Conservation (phyloP, 2,113 vertebrate genomes). For the Phrynocephalus versicolor region DNA sequence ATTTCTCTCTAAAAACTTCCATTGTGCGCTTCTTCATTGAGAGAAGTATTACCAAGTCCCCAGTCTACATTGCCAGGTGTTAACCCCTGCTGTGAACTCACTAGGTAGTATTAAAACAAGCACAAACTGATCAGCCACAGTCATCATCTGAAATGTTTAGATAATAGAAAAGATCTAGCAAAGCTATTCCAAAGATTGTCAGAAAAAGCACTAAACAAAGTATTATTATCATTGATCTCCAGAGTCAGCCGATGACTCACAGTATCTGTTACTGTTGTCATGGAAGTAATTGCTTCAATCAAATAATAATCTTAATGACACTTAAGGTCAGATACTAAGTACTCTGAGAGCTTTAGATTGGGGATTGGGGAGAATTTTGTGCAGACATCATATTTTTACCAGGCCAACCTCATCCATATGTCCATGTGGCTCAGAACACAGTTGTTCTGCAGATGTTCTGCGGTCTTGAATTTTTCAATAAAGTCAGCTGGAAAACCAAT, state of each 20-base stretch:
- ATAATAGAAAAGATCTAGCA: not conserved
- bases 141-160: not conserved
- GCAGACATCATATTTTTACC: no score
- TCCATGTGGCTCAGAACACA: no score
- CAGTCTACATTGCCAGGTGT: not conserved
- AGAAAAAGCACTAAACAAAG: not conserved
- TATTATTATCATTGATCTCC: not conserved
- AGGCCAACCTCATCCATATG: no score
- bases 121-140: not conserved
- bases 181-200: not conserved
- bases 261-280: not conserved
- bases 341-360: not conserved
- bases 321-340: not conserved
- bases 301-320: not conserved
- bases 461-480: no score
- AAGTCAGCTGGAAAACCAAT: no score
- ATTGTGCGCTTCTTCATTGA: not conserved
- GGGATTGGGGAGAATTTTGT: no score
- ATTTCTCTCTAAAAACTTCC: not conserved
- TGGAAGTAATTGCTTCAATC: not conserved
- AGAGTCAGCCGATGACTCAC: no score
- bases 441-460: no score
- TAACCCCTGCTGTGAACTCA: not conserved
- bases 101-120: not conserved
- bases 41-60: not conserved